phyloP scores from a whole-genome alignment of 2,113 vertebrate species.

The Poecilia latipinna region DNA sequence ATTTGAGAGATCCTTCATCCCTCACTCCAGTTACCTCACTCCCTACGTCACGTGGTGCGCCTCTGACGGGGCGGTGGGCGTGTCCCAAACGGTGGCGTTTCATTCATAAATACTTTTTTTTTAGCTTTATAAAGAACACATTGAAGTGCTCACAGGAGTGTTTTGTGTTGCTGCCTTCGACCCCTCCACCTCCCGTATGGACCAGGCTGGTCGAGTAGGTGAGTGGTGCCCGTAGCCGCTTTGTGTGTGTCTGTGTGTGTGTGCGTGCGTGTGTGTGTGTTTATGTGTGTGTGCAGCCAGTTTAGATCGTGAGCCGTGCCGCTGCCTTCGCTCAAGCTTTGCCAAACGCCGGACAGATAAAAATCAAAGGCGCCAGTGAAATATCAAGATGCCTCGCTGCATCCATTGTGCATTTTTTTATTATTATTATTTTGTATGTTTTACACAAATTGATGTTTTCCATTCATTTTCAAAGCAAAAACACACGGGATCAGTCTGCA shows the following conservation, averaged over 20 bases:
- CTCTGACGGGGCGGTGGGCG: conserved; percentile 77
- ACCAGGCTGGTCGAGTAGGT: conserved; percentile 73
- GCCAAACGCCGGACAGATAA: conserved; percentile 31
- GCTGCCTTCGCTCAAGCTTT: conserved; percentile 5
- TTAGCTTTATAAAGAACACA: conserved; percentile 70
- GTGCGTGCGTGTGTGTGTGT: not conserved
- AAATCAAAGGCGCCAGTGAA: conserved; percentile 32
- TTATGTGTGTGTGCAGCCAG: not conserved
- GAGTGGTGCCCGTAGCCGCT: conserved; percentile 55
- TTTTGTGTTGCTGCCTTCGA: conserved; percentile 44
- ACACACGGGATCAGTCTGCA: not conserved
- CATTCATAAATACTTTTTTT: conserved; percentile 85
- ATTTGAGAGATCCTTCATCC: conserved; percentile 29
- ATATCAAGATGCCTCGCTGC: conserved; percentile 14
- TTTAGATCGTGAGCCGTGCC: conserved; percentile 14
- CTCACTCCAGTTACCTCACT: conserved; percentile 47
- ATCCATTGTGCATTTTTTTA: not conserved
- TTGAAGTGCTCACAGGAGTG: conserved; percentile 68
- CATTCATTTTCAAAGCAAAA: too few species aligned
- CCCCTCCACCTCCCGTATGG: conserved; percentile 57
- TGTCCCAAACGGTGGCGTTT: conserved; percentile 75
- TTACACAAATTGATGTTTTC: not conserved
- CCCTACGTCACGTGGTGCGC: conserved; percentile 71
- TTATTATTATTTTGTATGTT: too few species aligned
- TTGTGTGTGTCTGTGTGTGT: not conserved